Evolutionary conservation across 2,113 vertebrate species (phyloP).

Genomic region (Macrotis lagotis): DNA sequence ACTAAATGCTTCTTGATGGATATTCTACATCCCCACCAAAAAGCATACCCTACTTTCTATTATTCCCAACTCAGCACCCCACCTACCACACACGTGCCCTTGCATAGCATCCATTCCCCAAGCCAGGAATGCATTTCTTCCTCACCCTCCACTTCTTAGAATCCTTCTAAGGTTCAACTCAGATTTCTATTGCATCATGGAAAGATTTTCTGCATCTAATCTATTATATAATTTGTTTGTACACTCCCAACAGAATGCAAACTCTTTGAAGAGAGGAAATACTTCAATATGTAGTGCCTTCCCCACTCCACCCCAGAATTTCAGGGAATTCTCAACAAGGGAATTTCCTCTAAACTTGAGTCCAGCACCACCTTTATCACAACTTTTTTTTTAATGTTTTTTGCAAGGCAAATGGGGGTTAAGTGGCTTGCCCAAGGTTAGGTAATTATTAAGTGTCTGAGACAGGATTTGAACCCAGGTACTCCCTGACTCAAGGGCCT

Average conservation of each 20-base stretch:
- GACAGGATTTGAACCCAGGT: neutral
- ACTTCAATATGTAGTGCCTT: too few species aligned
- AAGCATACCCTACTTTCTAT: neutral
- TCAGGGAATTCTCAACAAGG: neutral
- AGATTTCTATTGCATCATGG: neutral
- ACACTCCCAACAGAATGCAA: neutral
- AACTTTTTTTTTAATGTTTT: neutral
- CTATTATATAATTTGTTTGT: neutral
- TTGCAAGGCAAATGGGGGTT: neutral
- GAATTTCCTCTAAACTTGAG: neutral
- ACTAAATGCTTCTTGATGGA: neutral
- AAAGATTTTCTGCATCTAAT: neutral
- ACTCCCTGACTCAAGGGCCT: neutral
- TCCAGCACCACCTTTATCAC: neutral
- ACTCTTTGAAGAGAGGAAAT: neutral
- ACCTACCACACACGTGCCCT: neutral
- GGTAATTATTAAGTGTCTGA: too few species aligned
- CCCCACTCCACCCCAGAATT: neutral
- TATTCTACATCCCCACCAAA: neutral
- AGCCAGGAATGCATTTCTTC: neutral
- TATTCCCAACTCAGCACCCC: neutral
- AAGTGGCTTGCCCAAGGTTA: neutral
- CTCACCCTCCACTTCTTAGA: neutral
- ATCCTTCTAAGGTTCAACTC: neutral
- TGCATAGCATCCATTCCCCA: neutral